Evolutionary conservation across 2,797 vertebrate genomes (phyloP).

Genomic region (Linurgus olivaceus): DNA sequence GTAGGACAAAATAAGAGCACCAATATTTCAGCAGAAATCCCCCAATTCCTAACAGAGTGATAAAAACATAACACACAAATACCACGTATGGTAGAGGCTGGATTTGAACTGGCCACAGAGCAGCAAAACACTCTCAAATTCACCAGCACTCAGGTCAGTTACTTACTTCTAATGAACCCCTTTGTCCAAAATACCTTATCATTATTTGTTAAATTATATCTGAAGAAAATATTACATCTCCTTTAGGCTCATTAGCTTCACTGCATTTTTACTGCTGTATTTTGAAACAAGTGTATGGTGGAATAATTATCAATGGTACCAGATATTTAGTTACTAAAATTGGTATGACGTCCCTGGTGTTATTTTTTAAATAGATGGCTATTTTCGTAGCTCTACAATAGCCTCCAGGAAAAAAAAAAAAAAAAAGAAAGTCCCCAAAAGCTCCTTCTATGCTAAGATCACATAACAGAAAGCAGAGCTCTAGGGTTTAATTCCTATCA

Average conservation of each 20-base stretch:
- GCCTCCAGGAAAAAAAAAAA: background rate
- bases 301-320: background rate
- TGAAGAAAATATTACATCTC: background rate
- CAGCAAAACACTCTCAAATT: background rate
- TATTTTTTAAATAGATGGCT: slow-evolving; percentile 31
- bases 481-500: slow-evolving; percentile 51
- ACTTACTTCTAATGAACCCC: background rate
- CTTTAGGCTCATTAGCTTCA: background rate
- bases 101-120: background rate
- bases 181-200: background rate
- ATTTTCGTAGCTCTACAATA: slow-evolving; percentile 33
- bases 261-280: background rate
- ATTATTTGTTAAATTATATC: background rate
- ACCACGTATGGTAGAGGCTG: background rate
- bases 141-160: background rate
- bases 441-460: slow-evolving; percentile 20
- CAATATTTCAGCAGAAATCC: background rate
- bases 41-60: background rate
- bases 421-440: background rate
- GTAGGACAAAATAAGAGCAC: background rate
- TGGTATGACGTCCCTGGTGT: background rate
- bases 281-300: background rate
- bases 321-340: slow-evolving; percentile 44
- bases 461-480: slow-evolving; percentile 26
- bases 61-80: background rate